Conservation (phyloP, 1,140 invertebrate species). For the Micrasema minimum region DNA sequence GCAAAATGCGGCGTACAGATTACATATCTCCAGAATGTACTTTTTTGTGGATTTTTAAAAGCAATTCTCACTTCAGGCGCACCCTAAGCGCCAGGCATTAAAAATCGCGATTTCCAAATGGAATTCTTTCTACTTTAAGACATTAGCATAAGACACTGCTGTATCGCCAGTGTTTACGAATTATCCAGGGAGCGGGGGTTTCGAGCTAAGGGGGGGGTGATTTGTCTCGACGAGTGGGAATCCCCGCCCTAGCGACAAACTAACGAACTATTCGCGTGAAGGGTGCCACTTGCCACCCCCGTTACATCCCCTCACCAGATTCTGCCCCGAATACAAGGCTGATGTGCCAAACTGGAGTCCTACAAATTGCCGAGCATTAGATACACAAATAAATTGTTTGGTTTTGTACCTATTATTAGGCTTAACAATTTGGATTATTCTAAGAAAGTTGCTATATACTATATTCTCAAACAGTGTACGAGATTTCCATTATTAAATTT, state of each 20-base stretch:
- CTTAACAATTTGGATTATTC: too few relatives aligned
- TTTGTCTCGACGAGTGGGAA: slow-evolving; percentile 48
- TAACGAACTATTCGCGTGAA: slow-evolving; percentile 37
- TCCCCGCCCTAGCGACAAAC: slow-evolving; percentile 47
- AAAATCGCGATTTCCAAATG: slow-evolving; percentile 6
- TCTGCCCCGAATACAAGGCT: neutral
- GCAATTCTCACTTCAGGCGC: too few relatives aligned
- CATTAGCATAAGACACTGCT: slow-evolving; percentile 36
- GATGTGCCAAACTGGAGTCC: neutral
- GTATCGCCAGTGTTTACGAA: slow-evolving; percentile 35
- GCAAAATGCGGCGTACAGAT: too few relatives aligned
- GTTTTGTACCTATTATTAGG: too few relatives aligned
- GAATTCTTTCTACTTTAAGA: slow-evolving; percentile 21
- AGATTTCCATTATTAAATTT: too few relatives aligned
- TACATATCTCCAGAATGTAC: too few relatives aligned
- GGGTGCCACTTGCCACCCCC: slow-evolving; percentile 18
- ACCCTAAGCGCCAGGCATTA: neutral
- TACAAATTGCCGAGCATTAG: too few relatives aligned
- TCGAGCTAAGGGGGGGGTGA: slow-evolving; percentile 39
- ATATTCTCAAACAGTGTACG: too few relatives aligned
- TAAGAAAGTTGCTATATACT: too few relatives aligned
- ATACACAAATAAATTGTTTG: too few relatives aligned
- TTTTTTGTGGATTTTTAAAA: too few relatives aligned
- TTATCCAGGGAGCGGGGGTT: slow-evolving; percentile 17
- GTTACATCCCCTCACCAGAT: neutral